Conservation (phyloP, 2,888 invertebrate genomes). For the Pristionchus entomophagus region DNA sequence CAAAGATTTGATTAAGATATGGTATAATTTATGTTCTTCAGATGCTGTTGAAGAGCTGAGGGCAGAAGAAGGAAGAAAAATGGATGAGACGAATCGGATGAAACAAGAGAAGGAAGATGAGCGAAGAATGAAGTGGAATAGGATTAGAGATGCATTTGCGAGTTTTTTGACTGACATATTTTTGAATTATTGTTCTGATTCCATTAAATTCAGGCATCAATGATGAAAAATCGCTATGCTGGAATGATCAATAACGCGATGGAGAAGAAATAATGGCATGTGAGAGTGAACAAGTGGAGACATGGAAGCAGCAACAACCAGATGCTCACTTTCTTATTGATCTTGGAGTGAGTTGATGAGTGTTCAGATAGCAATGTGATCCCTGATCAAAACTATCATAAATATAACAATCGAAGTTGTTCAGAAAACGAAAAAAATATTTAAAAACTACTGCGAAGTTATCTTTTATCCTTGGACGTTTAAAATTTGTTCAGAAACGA, state of each 20-base stretch:
- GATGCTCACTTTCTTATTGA: background rate
- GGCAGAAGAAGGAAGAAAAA: background rate
- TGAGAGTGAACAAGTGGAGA: background rate
- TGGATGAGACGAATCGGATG: background rate
- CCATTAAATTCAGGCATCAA: background rate
- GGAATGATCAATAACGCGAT: background rate
- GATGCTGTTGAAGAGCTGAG: background rate
- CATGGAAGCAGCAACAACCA: background rate
- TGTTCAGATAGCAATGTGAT: too few species aligned
- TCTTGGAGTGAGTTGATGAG: background rate
- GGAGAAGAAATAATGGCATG: background rate
- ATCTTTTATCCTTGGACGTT: too few species aligned
- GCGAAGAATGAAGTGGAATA: background rate
- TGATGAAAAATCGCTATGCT: background rate
- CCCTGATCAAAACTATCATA: too few species aligned
- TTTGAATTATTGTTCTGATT: background rate
- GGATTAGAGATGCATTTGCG: background rate
- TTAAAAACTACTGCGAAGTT: too few species aligned
- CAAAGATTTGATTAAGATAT: too few species aligned
- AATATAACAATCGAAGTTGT: too few species aligned
- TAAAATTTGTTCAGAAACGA: background rate
- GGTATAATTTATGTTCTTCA: too few species aligned
- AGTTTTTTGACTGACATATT: background rate
- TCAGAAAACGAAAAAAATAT: too few species aligned
- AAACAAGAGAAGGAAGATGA: background rate